phyloP scores from a whole-genome alignment of 2,113 vertebrate species.

The Periophthalmodon schlosseri region DNA sequence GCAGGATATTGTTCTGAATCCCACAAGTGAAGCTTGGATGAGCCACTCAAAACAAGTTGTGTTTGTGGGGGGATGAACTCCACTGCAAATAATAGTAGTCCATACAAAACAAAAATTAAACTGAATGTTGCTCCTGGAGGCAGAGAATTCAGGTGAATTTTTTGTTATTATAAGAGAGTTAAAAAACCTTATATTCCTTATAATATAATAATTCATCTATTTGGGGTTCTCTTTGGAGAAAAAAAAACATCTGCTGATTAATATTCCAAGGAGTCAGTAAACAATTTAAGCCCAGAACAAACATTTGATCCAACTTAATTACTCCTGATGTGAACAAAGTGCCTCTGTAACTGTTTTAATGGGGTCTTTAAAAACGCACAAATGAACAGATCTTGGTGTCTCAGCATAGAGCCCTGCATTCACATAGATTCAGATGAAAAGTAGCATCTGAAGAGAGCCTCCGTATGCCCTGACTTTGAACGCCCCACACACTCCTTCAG shows the following conservation, averaged over 20 bases:
- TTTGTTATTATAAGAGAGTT: not conserved
- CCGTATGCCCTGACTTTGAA: constrained; percentile 55
- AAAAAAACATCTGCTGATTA: too few species aligned
- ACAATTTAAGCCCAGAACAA: too few species aligned
- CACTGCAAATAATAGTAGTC: not conserved
- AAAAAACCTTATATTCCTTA: too few species aligned
- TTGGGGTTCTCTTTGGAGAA: too few species aligned
- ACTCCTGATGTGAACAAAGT: too few species aligned
- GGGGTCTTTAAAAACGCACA: not conserved
- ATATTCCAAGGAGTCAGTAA: too few species aligned
- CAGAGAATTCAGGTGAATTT: not conserved
- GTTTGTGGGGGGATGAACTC: not conserved
- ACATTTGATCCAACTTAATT: too few species aligned
- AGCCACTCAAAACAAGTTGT: not conserved
- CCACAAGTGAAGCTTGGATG: not conserved
- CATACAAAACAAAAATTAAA: not conserved
- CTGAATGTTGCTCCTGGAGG: not conserved
- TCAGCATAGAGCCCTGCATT: not conserved
- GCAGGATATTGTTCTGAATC: constrained; percentile 1
- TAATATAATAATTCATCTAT: too few species aligned
- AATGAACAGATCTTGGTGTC: not conserved
- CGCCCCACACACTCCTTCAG: constrained; percentile 30
- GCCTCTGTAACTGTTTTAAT: not conserved
- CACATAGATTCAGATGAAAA: constrained; percentile 1
- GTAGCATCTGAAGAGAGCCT: not conserved